These are phyloP conservation scores for Dasysyrphus tricinctus DNA, from an alignment of 2,888 invertebrate species.

Conservation along the genomic window DNA sequence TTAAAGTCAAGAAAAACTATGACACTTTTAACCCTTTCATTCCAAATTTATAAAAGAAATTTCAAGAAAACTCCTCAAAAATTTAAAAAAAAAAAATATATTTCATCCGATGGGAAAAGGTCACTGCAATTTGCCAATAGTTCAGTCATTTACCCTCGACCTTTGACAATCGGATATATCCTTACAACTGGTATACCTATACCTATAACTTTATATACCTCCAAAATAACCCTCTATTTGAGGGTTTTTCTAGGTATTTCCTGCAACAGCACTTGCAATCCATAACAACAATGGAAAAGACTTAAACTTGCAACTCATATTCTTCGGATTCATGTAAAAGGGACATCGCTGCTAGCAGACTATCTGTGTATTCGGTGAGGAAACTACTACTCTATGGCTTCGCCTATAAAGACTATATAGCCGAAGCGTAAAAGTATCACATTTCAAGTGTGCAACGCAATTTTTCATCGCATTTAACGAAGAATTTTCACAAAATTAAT, in stretches of 20 bases:
- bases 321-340: conserved; percentile 15
- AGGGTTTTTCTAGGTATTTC: conserved; percentile 18
- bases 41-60: background rate
- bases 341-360: conserved; percentile 21
- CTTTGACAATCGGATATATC: conserved; percentile 53
- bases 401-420: conserved; percentile 41
- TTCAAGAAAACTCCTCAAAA: conserved; percentile 17
- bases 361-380: background rate
- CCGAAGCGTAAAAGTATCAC: conserved; percentile 62
- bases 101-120: conserved; percentile 41
- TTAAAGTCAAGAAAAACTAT: conserved; percentile 36
- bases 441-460: conserved; percentile 62
- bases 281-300: conserved; percentile 14
- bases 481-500: conserved; percentile 61
- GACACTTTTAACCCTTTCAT: conserved; percentile 47
- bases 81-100: conserved; percentile 4
- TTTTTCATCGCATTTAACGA: conserved; percentile 60
- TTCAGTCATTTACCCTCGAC: conserved; percentile 74
- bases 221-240: background rate
- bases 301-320: conserved; percentile 31
- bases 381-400: conserved; percentile 70
- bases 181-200: background rate
- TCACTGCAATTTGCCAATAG: conserved; percentile 75
- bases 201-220: background rate
- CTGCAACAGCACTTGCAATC: conserved; percentile 20